Evolutionary conservation across 2,888 invertebrate genomes (phyloP).

Genomic region (Athalia circularis): DNA sequence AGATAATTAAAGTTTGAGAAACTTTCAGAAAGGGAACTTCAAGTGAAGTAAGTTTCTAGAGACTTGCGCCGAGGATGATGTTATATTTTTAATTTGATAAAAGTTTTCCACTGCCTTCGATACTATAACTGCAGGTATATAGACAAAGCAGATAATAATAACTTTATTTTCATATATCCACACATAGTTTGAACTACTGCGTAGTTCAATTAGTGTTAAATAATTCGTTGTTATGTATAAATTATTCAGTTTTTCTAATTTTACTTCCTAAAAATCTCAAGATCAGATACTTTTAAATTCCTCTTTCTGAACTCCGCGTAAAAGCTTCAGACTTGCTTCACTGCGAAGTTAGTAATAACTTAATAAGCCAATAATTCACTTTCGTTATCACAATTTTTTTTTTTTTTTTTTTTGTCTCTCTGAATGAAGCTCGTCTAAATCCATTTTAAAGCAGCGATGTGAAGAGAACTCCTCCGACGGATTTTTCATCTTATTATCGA

Average conservation of each 20-base stretch:
- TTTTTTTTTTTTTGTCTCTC: no score
- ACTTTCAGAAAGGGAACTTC: background rate
- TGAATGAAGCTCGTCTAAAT: background rate
- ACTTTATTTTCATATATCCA: no score
- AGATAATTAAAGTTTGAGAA: conserved; percentile 16
- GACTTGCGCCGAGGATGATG: background rate
- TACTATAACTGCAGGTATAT: background rate
- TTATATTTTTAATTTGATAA: conserved; percentile 13
- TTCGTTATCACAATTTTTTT: background rate
- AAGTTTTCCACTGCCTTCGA: conserved; percentile 17
- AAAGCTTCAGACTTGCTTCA: background rate
- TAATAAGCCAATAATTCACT: conserved; percentile 4
- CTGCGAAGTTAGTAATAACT: background rate
- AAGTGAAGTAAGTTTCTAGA: background rate
- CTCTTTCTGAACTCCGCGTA: no score
- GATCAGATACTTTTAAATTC: no score
- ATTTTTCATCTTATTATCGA: no score
- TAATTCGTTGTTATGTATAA: no score
- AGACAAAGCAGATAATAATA: background rate
- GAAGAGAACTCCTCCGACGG: no score
- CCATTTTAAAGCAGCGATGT: background rate
- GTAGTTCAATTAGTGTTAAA: no score
- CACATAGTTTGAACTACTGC: no score
- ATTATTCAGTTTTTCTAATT: no score
- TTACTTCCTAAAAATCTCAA: no score